Percentiles rank a stretch among this genome's conserved stretches.
phyloP scores from a whole-genome alignment of 2,888 invertebrate genomes.

The Chrysolina americana region DNA sequence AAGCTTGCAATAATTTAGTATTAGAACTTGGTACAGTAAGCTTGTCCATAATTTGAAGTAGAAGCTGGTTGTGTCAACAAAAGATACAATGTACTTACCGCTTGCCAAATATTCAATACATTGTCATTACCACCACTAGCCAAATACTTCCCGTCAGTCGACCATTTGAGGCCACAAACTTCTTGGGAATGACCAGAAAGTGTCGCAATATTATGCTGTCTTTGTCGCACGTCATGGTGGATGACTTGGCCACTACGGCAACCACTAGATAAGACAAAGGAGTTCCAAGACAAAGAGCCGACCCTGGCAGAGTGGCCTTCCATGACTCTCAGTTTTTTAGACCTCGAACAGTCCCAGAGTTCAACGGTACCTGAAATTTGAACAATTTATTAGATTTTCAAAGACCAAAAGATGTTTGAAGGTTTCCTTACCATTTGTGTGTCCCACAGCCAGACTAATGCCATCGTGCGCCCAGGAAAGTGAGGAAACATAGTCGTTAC shows the following conservation, averaged over 20 bases:
- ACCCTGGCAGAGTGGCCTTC: conserved; percentile 90
- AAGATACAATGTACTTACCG: conserved; percentile 60
- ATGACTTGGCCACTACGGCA: conserved; percentile 89
- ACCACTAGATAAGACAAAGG: conserved; percentile 88
- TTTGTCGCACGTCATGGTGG: conserved; percentile 94
- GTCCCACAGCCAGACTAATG: conserved; percentile 90
- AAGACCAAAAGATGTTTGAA: background rate
- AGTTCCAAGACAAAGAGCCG: conserved; percentile 93
- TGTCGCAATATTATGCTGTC: conserved; percentile 84
- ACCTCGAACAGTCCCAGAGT: conserved; percentile 90
- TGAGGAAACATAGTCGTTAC: conserved; percentile 87
- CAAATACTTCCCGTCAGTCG: conserved; percentile 96
- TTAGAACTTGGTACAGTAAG: too few relatives aligned
- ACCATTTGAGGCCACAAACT: conserved; percentile 96
- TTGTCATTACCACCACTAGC: conserved; percentile 99
- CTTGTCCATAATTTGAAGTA: too few relatives aligned
- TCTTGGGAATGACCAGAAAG: conserved; percentile 81
- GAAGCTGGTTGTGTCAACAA: too few relatives aligned
- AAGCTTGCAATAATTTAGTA: too few relatives aligned
- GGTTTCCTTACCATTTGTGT: conserved; percentile 61
- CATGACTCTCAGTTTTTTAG: conserved; percentile 85
- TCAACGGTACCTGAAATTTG: conserved; percentile 79
- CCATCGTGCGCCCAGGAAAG: conserved; percentile 93
- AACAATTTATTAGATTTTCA: background rate
- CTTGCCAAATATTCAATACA: conserved; percentile 92